A percentile compares a stretch with the other conserved stretches of the same genome.
phyloP scores from a whole-genome alignment of 2,888 invertebrate genomes.

The Muschampia staudingeri region DNA sequence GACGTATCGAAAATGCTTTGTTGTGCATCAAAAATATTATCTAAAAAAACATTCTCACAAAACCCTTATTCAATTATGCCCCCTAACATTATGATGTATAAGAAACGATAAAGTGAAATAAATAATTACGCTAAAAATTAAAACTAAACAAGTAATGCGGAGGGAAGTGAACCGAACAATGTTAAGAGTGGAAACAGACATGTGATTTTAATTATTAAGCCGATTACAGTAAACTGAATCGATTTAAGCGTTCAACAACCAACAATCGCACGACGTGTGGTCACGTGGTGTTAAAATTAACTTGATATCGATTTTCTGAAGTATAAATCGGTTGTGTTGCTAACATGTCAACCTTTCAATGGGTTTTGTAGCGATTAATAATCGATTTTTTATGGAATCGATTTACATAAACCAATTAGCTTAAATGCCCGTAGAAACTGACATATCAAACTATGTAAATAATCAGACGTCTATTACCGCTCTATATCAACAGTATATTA shows the following conservation, averaged over 20 bases:
- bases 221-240: background rate
- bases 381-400: too few relatives aligned
- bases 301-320: background rate
- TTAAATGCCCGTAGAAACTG: background rate
- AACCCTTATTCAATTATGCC: slow-evolving; percentile 73
- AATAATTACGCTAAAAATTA: slow-evolving; percentile 78
- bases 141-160: slow-evolving; percentile 80
- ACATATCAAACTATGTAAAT: background rate
- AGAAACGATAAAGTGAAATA: slow-evolving; percentile 85
- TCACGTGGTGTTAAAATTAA: background rate
- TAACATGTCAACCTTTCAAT: background rate
- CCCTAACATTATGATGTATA: slow-evolving; percentile 68
- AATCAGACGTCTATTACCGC: background rate
- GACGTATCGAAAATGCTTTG: slow-evolving; percentile 83
- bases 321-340: background rate
- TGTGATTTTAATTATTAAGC: background rate
- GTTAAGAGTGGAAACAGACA: background rate
- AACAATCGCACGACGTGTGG: background rate
- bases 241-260: background rate
- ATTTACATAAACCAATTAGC: background rate
- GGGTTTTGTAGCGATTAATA: background rate
- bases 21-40: slow-evolving; percentile 82
- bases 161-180: slow-evolving; percentile 79
- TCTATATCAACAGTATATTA: slow-evolving; percentile 41
- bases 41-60: slow-evolving; percentile 77